Conservation (phyloP, 2,888 invertebrate species). For the Mamestra brassicae region DNA sequence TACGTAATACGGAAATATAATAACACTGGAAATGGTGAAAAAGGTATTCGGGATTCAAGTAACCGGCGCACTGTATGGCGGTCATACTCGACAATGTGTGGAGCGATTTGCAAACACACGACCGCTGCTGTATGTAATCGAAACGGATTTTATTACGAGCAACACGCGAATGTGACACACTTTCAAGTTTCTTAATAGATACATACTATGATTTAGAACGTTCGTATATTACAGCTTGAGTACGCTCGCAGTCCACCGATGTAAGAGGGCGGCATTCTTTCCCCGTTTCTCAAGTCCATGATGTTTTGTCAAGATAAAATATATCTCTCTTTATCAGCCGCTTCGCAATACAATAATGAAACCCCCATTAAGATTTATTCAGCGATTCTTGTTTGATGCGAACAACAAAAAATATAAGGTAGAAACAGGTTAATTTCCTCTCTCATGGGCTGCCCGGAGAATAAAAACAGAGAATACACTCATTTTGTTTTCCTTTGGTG, state of each 20-base stretch:
- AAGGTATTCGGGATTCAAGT: conserved; percentile 74
- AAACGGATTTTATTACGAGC: conserved; percentile 73
- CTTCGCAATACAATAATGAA: conserved; percentile 55
- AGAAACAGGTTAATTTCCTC: conserved; percentile 46
- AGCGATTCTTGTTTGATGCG: conserved; percentile 39
- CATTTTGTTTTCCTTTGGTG: conserved; percentile 33
- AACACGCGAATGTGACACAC: conserved; percentile 70
- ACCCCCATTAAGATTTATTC: conserved; percentile 58
- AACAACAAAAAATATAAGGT: conserved; percentile 41
- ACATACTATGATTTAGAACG: conserved; percentile 64
- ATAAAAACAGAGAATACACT: conserved; percentile 23
- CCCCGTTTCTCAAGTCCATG: conserved; percentile 44
- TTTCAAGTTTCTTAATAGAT: conserved; percentile 73
- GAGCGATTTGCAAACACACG: conserved; percentile 67
- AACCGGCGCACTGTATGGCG: conserved; percentile 58
- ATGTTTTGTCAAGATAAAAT: conserved; percentile 53
- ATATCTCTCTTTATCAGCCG: conserved; percentile 37
- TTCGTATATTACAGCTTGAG: conserved; percentile 40
- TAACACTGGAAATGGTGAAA: conserved; percentile 70
- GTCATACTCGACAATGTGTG: conserved; percentile 53
- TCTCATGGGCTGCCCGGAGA: conserved; percentile 13
- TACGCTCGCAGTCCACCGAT: conserved; percentile 46
- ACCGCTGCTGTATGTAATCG: conserved; percentile 68
- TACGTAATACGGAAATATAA: conserved; percentile 60
- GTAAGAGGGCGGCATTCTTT: conserved; percentile 50